phyloP scores from a whole-genome alignment of 35 echinoderm and acorn worm species.

The Amphiura filiformis region DNA sequence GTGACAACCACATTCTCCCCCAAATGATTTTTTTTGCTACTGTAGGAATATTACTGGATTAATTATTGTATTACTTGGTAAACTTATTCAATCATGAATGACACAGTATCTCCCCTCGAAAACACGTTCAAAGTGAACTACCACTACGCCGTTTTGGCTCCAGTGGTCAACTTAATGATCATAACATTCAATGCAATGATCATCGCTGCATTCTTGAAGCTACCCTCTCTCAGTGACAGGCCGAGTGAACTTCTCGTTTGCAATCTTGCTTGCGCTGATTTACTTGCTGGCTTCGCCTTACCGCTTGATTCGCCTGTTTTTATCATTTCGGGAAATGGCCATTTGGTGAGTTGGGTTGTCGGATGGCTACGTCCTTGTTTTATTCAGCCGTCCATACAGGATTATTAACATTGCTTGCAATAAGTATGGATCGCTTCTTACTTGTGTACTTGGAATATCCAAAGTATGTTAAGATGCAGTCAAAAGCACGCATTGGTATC shows the following conservation, averaged over 20 bases:
- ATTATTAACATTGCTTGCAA: neutral
- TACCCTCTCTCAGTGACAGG: neutral
- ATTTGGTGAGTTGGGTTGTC: neutral
- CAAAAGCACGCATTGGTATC: neutral
- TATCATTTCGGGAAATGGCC: constrained; percentile 9
- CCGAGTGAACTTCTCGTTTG: constrained; percentile 25
- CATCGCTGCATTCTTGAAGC: neutral
- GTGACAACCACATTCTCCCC: too few species aligned
- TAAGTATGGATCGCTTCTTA: constrained; percentile 23
- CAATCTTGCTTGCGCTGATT: constrained; percentile 4
- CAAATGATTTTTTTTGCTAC: too few species aligned
- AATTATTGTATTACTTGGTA: too few species aligned
- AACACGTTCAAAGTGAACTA: too few species aligned
- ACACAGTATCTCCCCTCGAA: too few species aligned
- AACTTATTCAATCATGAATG: too few species aligned
- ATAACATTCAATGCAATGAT: neutral
- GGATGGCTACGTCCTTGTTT: neutral
- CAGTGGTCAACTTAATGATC: neutral
- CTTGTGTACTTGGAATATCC: constrained; percentile 25
- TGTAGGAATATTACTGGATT: too few species aligned
- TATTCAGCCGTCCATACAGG: neutral
- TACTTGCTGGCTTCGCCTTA: neutral
- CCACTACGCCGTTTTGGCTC: neutral
- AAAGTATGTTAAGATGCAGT: constrained; percentile 11
- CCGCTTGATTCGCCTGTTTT: neutral